These are phyloP conservation scores for Sabatieria punctata DNA, from an alignment of 2,888 invertebrate genomes.

Conservation along the genomic window DNA sequence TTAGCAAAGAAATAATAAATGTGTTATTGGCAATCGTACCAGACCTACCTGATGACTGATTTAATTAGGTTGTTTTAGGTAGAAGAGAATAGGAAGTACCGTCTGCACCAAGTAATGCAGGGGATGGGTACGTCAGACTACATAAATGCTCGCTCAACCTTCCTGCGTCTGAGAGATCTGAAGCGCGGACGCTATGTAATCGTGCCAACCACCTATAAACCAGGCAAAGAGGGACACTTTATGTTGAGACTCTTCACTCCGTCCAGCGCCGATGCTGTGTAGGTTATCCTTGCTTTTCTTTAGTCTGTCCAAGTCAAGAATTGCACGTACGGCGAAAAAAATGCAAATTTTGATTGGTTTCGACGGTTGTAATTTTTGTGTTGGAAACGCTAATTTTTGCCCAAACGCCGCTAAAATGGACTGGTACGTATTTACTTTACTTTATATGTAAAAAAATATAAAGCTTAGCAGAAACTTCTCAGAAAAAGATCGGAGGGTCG, in stretches of 20 bases:
- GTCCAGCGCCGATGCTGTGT: slow-evolving; percentile 25
- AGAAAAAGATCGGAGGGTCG: too few relatives aligned
- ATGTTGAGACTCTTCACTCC: slow-evolving; percentile 39
- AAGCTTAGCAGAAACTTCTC: too few relatives aligned
- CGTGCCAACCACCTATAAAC: slow-evolving; percentile 43
- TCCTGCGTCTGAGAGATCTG: slow-evolving; percentile 31
- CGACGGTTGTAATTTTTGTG: slow-evolving; percentile 4
- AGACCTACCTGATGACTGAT: too few relatives aligned
- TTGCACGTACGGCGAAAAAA: background rate
- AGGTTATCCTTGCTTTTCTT: slow-evolving; percentile 12
- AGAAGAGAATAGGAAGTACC: slow-evolving; percentile 34
- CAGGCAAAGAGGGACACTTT: slow-evolving; percentile 39
- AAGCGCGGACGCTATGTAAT: slow-evolving; percentile 35
- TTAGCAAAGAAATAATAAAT: too few relatives aligned
- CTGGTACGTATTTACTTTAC: too few relatives aligned
- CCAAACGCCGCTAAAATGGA: too few relatives aligned
- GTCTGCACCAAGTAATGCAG: slow-evolving; percentile 33
- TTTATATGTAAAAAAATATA: too few relatives aligned
- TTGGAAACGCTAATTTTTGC: too few relatives aligned
- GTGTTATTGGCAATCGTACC: too few relatives aligned
- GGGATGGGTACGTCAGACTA: slow-evolving; percentile 34
- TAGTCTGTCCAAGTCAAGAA: slow-evolving; percentile 7
- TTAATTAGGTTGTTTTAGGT: slow-evolving; percentile 22
- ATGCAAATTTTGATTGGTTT: too few relatives aligned
- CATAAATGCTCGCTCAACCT: slow-evolving; percentile 35